Evolutionary conservation across 2,113 vertebrate genomes (phyloP), one percentile per base, ranked within the genome.

Genomic region (Pangasianodon hypophthalmus): DNA sequence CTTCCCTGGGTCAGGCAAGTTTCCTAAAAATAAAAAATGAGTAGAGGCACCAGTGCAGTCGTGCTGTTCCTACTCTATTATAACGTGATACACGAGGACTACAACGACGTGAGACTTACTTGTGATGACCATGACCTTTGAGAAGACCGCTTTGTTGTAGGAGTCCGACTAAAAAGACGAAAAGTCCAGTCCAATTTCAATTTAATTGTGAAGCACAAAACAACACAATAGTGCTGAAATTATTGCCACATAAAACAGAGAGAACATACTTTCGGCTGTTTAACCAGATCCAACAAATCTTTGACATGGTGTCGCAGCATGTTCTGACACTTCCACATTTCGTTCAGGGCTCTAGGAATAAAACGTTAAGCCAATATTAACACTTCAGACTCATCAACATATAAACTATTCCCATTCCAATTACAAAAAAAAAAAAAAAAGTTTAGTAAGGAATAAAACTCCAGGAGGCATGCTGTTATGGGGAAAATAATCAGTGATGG

Each of bases 241-340:
- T 52, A 82, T 19, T 54, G 7, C 0, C 80, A 69, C 41, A 56
- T 5, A 37, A 6, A 71, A 81, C 62, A 50, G 13, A 81, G 1
- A 46, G 32, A 6, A 86, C 93, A 94, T 95, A 99, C 98, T 96
- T 99, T 99, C 13, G 98, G 97, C 93, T 99, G 98, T 93, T 99
- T 99, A 91, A 99, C 96, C 93, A 99, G 95, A 91, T 99, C 98
- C 93, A 99, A 96, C 93, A 99, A 96, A 95, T 99, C 98, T 94
- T 98, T 98, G 85, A 99, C 98, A 91, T 99, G 95, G 92, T 98
- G 97, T 91, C 98, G 95, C 89, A 99, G 94, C 91, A 98, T 94
- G 94, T 99, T 99, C 94, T 99, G 98, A 94, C 98, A 99, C 93
- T 99, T 99, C 98, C 98, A 99, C 98, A 99, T 99, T 95, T 99